Conservation (phyloP, 2,888 invertebrate species). For the Physocephala rufipes region DNA sequence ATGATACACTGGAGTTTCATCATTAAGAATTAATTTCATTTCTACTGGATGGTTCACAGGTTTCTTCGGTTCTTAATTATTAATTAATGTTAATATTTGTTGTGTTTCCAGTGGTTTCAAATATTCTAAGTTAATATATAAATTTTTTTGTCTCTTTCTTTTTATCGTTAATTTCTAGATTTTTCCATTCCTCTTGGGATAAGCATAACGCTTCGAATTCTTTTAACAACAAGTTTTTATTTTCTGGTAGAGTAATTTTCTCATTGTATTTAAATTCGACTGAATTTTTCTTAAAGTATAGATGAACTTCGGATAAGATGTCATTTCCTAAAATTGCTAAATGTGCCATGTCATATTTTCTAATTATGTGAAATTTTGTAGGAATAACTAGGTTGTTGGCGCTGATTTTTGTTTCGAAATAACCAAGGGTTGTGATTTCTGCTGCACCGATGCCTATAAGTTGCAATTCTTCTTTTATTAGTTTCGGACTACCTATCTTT, state of each 20-base stretch:
- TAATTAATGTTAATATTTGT: constrained; percentile 11
- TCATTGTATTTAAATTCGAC: neutral
- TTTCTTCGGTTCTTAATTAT: constrained; percentile 12
- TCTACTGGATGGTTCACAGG: neutral
- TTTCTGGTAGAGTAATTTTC: neutral
- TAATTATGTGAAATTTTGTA: constrained; percentile 30
- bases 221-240: neutral
- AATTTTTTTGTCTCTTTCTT: neutral
- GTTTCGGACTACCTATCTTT: constrained; percentile 13
- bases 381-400: constrained; percentile 17
- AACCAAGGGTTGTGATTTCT: constrained; percentile 29
- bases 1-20: constrained; percentile 26
- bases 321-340: no score
- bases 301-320: constrained; percentile 21
- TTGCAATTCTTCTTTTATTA: neutral
- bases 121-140: constrained; percentile 1
- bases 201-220: neutral
- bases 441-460: constrained; percentile 25
- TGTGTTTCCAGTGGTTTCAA: neutral
- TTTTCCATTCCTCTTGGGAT: neutral
- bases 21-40: constrained; percentile 17
- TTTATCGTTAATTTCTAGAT: neutral
- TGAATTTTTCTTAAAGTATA: neutral
- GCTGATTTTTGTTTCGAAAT: constrained; percentile 28
- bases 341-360: constrained; percentile 31